Conservation (phyloP, 2,888 invertebrate genomes). For the Cosmopolites sordidus region DNA sequence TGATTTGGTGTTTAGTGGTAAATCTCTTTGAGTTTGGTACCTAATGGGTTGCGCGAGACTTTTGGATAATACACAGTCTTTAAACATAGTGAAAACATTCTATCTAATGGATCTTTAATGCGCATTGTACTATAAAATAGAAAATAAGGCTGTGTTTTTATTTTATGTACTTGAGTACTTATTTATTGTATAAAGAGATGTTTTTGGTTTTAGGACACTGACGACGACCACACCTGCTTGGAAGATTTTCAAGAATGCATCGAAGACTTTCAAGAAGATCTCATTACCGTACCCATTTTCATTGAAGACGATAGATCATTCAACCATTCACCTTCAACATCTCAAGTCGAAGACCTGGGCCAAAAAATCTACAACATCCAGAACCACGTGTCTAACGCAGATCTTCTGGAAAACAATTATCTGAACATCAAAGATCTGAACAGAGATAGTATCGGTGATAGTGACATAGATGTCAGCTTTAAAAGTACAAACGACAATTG, state of each 20-base stretch:
- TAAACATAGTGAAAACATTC: too few species aligned
- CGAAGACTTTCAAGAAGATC: conserved; percentile 60
- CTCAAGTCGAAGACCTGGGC: conserved; percentile 40
- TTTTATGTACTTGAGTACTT: too few species aligned
- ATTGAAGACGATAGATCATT: conserved; percentile 58
- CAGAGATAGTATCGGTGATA: conserved; percentile 34
- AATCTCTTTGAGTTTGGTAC: too few species aligned
- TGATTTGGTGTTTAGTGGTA: too few species aligned
- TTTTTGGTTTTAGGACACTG: conserved; percentile 48
- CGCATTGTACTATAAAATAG: too few species aligned
- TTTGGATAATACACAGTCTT: too few species aligned
- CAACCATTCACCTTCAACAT: conserved; percentile 41
- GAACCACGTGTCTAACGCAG: conserved; percentile 18
- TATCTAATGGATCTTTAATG: too few species aligned
- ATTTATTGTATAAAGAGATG: too few species aligned
- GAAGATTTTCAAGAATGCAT: conserved; percentile 64
- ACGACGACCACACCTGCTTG: conserved; percentile 60
- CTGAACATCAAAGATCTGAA: conserved; percentile 24
- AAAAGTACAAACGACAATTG: conserved; percentile 39
- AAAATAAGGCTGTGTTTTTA: too few species aligned
- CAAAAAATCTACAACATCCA: conserved; percentile 25
- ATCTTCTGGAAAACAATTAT: conserved; percentile 30
- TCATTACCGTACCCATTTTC: conserved; percentile 61
- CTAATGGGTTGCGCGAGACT: too few species aligned
- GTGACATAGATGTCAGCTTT: conserved; percentile 40